Conservation (phyloP, 2,888 invertebrate species). For the Diarsia mendica region DNA sequence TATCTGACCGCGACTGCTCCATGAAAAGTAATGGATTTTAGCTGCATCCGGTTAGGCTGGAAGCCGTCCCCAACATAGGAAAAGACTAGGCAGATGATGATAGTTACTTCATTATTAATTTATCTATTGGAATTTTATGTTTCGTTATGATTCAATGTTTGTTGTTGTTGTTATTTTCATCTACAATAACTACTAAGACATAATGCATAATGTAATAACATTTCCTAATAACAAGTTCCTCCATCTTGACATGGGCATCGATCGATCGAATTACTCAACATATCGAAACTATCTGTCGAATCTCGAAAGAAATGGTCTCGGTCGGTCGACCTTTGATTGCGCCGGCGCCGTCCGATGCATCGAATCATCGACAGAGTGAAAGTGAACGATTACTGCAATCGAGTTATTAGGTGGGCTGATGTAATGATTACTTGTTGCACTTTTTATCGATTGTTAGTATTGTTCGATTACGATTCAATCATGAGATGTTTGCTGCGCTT, state of each 20-base stretch:
- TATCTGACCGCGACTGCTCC: too few species aligned
- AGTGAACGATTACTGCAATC: conserved; percentile 85
- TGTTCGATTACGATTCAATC: conserved; percentile 74
- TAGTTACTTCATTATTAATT: neutral
- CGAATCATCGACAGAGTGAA: conserved; percentile 83
- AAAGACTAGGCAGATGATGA: too few species aligned
- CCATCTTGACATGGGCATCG: conserved; percentile 43
- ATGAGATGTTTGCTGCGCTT: conserved; percentile 65
- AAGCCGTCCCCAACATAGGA: too few species aligned
- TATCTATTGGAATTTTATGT: neutral
- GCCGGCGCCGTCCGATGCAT: conserved; percentile 74
- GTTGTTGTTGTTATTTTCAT: neutral
- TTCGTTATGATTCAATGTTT: neutral
- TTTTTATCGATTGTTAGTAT: conserved; percentile 79
- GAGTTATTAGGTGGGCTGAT: conserved; percentile 84
- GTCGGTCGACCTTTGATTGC: conserved; percentile 77
- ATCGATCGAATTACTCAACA: conserved; percentile 51
- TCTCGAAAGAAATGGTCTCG: conserved; percentile 73
- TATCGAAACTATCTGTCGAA: conserved; percentile 63
- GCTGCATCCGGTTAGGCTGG: too few species aligned
- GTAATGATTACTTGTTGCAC: conserved; percentile 82
- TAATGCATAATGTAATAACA: conserved; percentile 3
- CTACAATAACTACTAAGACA: neutral
- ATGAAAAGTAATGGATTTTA: too few species aligned
- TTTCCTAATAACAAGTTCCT: conserved; percentile 33